These are phyloP conservation scores for Ptychochromis oligacanthus DNA, from an alignment of 2,113 vertebrate species.

Conservation along the genomic window DNA sequence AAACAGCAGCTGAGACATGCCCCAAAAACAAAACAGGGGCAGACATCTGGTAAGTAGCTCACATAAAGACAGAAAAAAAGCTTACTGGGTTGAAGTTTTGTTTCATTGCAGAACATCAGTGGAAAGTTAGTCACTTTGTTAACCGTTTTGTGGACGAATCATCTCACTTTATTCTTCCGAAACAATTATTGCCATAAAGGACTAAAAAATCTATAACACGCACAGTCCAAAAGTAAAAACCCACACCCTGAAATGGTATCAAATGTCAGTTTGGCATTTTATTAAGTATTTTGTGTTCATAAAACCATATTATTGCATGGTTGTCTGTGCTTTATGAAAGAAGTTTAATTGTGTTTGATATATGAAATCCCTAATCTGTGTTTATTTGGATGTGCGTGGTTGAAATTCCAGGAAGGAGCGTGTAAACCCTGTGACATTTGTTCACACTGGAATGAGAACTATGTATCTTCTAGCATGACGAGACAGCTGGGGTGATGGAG, in stretches of 20 bases:
- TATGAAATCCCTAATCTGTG: background rate
- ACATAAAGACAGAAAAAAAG: too few species aligned
- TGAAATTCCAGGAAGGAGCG: background rate
- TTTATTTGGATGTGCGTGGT: background rate
- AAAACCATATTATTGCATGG: background rate
- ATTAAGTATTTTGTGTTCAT: background rate
- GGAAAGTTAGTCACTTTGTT: background rate
- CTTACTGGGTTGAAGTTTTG: background rate
- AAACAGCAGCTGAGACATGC: slow-evolving; percentile 3
- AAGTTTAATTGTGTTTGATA: background rate
- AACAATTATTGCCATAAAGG: background rate
- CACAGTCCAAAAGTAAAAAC: background rate
- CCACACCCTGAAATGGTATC: background rate
- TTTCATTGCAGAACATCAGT: background rate
- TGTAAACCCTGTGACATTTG: background rate
- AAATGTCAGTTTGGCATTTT: background rate
- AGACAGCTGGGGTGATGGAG: background rate
- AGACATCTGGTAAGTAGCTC: slow-evolving; percentile 1
- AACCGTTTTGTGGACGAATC: background rate
- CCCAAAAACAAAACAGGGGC: background rate
- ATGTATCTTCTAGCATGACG: background rate
- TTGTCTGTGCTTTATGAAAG: background rate
- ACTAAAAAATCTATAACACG: background rate
- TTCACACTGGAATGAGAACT: background rate
- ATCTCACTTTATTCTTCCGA: background rate